Conservation (phyloP, 2,888 invertebrate genomes). For the Ernsta delagoae region DNA sequence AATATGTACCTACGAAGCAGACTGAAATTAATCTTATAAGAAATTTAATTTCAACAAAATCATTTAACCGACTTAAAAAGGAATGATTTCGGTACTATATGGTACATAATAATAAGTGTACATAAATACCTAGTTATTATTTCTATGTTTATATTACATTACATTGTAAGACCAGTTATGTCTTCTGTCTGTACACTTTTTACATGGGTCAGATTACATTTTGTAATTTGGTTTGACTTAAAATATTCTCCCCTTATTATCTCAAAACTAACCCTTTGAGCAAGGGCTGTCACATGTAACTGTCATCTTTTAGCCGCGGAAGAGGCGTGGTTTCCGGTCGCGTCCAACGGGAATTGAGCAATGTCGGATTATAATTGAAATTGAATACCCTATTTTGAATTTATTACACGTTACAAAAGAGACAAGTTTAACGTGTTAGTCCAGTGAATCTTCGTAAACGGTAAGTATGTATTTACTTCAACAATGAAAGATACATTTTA, state of each 20-base stretch:
- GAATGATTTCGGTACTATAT: too few relatives aligned
- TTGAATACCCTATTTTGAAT: constrained; percentile 55
- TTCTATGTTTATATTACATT: background rate
- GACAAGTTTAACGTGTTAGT: constrained; percentile 22
- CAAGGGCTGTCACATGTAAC: constrained; percentile 64
- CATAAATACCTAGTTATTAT: too few relatives aligned
- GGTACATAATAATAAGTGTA: too few relatives aligned
- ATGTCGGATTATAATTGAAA: constrained; percentile 62
- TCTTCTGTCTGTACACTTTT: background rate
- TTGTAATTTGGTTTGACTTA: constrained; percentile 26
- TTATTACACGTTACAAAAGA: constrained; percentile 15
- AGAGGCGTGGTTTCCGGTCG: constrained; percentile 77
- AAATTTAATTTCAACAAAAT: too few relatives aligned
- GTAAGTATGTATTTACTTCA: background rate
- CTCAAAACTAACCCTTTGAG: constrained; percentile 48
- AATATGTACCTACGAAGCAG: too few relatives aligned
- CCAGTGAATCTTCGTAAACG: constrained; percentile 29
- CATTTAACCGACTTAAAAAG: too few relatives aligned
- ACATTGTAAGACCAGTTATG: background rate
- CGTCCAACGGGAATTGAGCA: constrained; percentile 66
- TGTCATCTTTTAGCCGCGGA: constrained; percentile 69
- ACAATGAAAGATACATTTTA: constrained; percentile 10
- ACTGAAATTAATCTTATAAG: too few relatives aligned
- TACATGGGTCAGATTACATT: constrained; percentile 29
- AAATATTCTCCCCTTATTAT: constrained; percentile 37